Evolutionary conservation across 2,888 invertebrate species (phyloP).

Genomic region (Dyspetes luteomarginatus): DNA sequence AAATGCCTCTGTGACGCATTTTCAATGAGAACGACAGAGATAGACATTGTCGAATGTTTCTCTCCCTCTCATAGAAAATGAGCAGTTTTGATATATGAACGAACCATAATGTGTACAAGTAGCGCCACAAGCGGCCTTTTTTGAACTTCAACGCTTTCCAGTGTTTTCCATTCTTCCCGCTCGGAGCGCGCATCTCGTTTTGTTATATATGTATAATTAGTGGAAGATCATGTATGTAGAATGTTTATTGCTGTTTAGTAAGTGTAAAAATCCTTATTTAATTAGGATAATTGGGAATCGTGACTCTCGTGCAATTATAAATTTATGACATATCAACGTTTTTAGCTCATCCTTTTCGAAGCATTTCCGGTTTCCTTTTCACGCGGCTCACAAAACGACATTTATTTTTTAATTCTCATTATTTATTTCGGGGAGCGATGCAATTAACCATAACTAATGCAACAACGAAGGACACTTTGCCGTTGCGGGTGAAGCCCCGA

Average conservation of each 20-base stretch:
- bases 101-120: background rate
- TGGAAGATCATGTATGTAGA: too few relatives aligned
- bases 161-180: constrained; percentile 8
- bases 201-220: background rate
- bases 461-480: too few relatives aligned
- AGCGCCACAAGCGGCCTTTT: constrained; percentile 3
- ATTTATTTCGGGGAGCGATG: too few relatives aligned
- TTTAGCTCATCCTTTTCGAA: background rate
- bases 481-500: too few relatives aligned
- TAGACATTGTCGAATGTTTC: background rate
- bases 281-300: too few relatives aligned
- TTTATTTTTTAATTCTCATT: too few relatives aligned
- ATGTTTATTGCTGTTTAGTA: too few relatives aligned
- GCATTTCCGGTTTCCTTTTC: background rate
- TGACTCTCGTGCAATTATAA: too few relatives aligned
- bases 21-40: background rate
- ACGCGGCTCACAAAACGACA: background rate
- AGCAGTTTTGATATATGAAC: too few relatives aligned
- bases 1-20: background rate
- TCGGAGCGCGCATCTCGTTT: background rate
- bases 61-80: background rate
- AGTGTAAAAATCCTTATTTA: too few relatives aligned
- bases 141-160: background rate
- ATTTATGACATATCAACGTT: background rate
- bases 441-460: too few relatives aligned